Evolutionary conservation across 2,888 invertebrate genomes (phyloP).

Genomic region (Apodemia zela): DNA sequence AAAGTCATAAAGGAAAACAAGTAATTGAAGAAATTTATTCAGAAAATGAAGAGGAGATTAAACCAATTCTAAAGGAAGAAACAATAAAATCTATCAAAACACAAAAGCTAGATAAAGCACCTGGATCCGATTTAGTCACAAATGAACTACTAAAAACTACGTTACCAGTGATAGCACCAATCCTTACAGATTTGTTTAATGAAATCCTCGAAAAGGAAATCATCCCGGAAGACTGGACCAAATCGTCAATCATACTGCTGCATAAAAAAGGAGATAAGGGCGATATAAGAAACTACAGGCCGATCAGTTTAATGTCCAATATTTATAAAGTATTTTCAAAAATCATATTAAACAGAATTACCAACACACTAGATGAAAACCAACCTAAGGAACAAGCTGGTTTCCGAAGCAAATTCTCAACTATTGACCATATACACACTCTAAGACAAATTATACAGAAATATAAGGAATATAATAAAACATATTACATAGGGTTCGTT

Average conservation of each 20-base stretch:
- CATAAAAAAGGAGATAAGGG: constrained; percentile 34
- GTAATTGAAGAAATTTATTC: constrained; percentile 16
- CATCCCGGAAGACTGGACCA: constrained; percentile 35
- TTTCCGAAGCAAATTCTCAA: constrained; percentile 3
- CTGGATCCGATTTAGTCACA: constrained; percentile 34
- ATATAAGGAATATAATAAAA: constrained; percentile 14
- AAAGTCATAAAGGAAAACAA: constrained; percentile 23
- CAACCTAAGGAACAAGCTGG: constrained; percentile 1
- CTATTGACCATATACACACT: background rate
- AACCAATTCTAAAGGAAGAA: constrained; percentile 34
- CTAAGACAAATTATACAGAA: constrained; percentile 7
- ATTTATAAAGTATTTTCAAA: constrained; percentile 10
- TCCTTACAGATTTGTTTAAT: constrained; percentile 34
- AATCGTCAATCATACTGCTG: constrained; percentile 34
- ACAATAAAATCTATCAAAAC: constrained; percentile 32
- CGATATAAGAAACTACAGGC: constrained; percentile 3
- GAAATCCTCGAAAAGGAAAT: constrained; percentile 29
- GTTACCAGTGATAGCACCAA: constrained; percentile 29
- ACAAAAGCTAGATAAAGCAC: constrained; percentile 36
- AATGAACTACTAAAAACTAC: constrained; percentile 34
- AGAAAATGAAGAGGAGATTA: constrained; percentile 22
- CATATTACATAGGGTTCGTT: constrained; percentile 21
- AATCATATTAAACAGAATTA: background rate
- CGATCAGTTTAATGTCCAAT: constrained; percentile 21
- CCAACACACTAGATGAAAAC: constrained; percentile 9